A percentile compares a stretch with the other conserved stretches of the same genome.
phyloP scores from a whole-genome alignment of 2,113 vertebrate species.

The Pyxicephalus adspersus region DNA sequence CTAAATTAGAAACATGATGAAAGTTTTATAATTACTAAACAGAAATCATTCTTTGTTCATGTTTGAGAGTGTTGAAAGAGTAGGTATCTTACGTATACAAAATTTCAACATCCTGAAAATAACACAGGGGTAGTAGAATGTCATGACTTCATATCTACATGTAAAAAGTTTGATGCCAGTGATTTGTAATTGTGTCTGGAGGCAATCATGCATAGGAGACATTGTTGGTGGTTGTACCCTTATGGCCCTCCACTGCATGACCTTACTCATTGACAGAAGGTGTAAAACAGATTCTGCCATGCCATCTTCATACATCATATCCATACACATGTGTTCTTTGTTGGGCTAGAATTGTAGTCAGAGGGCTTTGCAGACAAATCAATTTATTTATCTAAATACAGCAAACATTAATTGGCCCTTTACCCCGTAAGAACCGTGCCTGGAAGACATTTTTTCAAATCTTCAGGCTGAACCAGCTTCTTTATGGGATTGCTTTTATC shows the following conservation, averaged over 20 bases:
- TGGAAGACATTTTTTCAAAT: not conserved
- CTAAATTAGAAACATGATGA: no score
- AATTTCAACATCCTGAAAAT: not conserved
- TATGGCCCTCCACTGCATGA: not conserved
- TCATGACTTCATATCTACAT: not conserved
- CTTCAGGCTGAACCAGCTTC: not conserved
- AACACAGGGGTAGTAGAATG: not conserved
- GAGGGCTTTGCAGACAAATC: conserved; percentile 12
- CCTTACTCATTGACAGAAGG: not conserved
- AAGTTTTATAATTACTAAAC: no score
- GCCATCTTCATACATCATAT: not conserved
- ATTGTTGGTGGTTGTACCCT: not conserved
- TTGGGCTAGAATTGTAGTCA: not conserved
- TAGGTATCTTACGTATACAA: no score
- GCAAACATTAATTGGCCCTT: not conserved
- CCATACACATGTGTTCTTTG: not conserved
- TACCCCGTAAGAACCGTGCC: not conserved
- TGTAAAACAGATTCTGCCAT: not conserved
- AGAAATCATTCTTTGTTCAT: no score
- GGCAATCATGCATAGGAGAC: not conserved
- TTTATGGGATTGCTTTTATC: not conserved
- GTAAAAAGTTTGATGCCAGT: not conserved
- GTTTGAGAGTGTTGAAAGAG: no score
- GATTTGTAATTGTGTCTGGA: not conserved
- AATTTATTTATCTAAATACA: not conserved